Evolutionary conservation across 2,113 vertebrate genomes (phyloP), one percentile per base, ranked within the genome.

Genomic region (Myotis brandtii): DNA sequence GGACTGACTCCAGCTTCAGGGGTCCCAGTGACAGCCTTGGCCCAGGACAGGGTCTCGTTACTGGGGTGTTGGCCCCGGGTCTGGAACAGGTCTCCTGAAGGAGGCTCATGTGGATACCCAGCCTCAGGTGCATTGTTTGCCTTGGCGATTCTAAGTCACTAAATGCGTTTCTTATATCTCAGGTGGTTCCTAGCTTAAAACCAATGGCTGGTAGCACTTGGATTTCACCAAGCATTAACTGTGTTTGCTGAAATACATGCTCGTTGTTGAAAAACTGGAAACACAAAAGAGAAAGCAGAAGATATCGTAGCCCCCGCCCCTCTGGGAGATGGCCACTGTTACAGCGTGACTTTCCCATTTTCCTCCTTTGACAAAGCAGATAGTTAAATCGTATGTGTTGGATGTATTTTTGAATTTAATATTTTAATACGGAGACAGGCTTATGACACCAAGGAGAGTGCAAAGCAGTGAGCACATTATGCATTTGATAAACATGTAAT

Each of bases 41-140:
- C 76, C 64, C 13, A 20, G 25, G 52, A 54, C 54, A 11, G 83
- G 52, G 52, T 43, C 20, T 21, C 50, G 2, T 69, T 12, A 0
- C 8, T 14, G 59, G 34, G 20, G 17, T 89, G 18, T 16, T 16
- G 32, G 64, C n/a, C 5, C 30, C 2, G 0, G 9, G 32, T 23
- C 62, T 56, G 18, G n/a, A 69, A 37, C 13, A 6, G 2, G 34
- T 48, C 11, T 79, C 50, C 37, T 0, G 6, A 20, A n/a, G 56
- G 43, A n/a, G 43, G 34, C 46, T 12, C 14, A 0, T 0, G 0
- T 52, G 73, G 66, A 18, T 50, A 0, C 6, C 48, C 16, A n/a
- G 85, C 32, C 32, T 43, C 17, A 14, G 14, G 32, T 6, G 46
- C 67, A 1, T 2, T 1, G 3, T 34, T 34, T 59, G 18, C 32